These are phyloP conservation scores for Littorina saxatilis DNA, from an alignment of 1,140 invertebrate genomes.

Conservation along the genomic window DNA sequence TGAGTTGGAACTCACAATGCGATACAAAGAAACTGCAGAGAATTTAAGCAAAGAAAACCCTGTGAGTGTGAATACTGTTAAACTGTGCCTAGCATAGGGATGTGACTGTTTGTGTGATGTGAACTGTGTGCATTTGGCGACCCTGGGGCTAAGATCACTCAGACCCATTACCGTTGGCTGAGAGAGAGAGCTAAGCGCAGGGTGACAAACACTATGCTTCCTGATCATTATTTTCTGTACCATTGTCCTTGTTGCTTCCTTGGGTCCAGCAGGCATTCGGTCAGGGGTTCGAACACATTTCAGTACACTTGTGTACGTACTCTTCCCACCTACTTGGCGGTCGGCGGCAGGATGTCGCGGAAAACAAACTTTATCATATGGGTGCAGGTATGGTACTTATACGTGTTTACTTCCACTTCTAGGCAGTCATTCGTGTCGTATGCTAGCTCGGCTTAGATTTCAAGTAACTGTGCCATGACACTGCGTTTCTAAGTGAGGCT, in stretches of 20 bases:
- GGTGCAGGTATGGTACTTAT: conserved; percentile 33
- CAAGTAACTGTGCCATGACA: too few relatives aligned
- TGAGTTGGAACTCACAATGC: too few relatives aligned
- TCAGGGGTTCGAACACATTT: conserved; percentile 32
- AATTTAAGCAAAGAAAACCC: too few relatives aligned
- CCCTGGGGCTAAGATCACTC: conserved; percentile 18
- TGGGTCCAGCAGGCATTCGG: conserved; percentile 29
- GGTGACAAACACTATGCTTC: not conserved
- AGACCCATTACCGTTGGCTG: not conserved
- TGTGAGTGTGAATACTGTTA: conserved; percentile 24
- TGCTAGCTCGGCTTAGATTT: too few relatives aligned
- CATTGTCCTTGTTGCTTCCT: conserved; percentile 33
- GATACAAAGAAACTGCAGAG: too few relatives aligned
- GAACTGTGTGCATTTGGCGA: not conserved
- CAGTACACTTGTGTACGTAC: conserved; percentile 34
- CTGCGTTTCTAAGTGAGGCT: too few relatives aligned
- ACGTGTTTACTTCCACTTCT: not conserved
- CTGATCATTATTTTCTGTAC: conserved; percentile 31
- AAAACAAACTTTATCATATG: conserved; percentile 40
- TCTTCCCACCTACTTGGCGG: not conserved
- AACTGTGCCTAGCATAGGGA: not conserved
- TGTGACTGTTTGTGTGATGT: not conserved
- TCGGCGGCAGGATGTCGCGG: conserved; percentile 30
- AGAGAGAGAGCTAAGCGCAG: not conserved
- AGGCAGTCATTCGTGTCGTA: too few relatives aligned